phyloP scores from a whole-genome alignment of 2,888 invertebrate species.

The Hypercompe scribonia region DNA sequence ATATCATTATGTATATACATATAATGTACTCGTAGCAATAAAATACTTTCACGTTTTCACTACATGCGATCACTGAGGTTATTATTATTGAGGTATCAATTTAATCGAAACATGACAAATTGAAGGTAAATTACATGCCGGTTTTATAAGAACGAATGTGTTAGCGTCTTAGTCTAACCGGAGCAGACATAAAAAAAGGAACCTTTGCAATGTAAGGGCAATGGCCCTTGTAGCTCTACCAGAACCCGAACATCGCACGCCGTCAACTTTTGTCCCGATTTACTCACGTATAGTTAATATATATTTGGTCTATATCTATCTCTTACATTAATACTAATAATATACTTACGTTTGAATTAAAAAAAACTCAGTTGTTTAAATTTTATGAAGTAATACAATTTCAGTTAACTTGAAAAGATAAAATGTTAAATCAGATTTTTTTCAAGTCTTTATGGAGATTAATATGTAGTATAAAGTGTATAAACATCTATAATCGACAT shows the following conservation, averaged over 20 bases:
- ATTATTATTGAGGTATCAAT: neutral
- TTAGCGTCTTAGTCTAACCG: conserved; percentile 56
- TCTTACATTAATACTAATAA: neutral
- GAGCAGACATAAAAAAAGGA: conserved; percentile 60
- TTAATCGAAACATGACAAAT: neutral
- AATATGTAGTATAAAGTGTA: neutral
- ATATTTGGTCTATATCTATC: neutral
- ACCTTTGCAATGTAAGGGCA: conserved; percentile 68
- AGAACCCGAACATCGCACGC: conserved; percentile 37
- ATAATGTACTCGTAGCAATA: conserved; percentile 28
- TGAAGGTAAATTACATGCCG: neutral
- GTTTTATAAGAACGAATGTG: conserved; percentile 22
- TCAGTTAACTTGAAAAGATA: neutral
- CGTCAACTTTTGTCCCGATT: conserved; percentile 40
- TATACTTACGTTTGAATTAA: neutral
- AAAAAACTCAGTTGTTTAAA: neutral
- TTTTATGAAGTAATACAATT: neutral
- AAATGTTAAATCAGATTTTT: neutral
- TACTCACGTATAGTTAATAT: neutral
- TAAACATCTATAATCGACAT: too few species aligned
- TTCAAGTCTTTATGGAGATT: neutral
- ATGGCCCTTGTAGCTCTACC: conserved; percentile 63
- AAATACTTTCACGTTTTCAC: conserved; percentile 23
- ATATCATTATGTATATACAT: conserved; percentile 26
- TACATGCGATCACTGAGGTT: neutral